Percentiles rank a stretch among this genome's conserved stretches.
These are phyloP conservation scores for Grammomys dolichurus DNA, from an alignment of 2,113 vertebrate species.

Conservation along the genomic window DNA sequence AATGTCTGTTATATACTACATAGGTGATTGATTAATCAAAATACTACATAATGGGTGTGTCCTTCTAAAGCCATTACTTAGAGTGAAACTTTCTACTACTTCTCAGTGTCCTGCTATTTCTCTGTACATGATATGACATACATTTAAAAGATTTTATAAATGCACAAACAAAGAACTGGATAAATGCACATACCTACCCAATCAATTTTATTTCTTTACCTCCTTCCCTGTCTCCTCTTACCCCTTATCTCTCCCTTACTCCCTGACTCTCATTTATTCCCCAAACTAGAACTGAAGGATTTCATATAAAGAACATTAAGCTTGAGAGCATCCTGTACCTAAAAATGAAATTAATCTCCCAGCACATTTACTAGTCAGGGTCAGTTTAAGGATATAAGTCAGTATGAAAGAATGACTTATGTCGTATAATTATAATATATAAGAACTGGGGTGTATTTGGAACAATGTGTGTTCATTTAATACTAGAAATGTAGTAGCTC, in stretches of 20 bases:
- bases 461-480: not conserved
- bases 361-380: not conserved
- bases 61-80: not conserved
- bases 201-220: not conserved
- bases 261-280: not conserved
- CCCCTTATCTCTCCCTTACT: not conserved
- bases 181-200: constrained; percentile 19
- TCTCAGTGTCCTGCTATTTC: not conserved
- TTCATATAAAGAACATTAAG: not conserved
- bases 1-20: not conserved
- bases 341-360: not conserved
- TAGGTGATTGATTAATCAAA: not conserved
- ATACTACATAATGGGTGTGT: not conserved
- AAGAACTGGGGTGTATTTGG: constrained; percentile 32
- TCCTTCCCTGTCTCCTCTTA: not conserved
- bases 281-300: not conserved
- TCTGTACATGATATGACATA: not conserved
- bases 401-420: constrained; percentile 52
- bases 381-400: not conserved
- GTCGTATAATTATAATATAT: not conserved
- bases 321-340: not conserved
- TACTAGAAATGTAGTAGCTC: not conserved
- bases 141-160: not conserved
- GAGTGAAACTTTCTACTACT: constrained; percentile 17
- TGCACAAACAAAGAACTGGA: not conserved